Evolutionary conservation across 2,797 vertebrate species (phyloP).

Genomic region (Artibeus jamaicensis): DNA sequence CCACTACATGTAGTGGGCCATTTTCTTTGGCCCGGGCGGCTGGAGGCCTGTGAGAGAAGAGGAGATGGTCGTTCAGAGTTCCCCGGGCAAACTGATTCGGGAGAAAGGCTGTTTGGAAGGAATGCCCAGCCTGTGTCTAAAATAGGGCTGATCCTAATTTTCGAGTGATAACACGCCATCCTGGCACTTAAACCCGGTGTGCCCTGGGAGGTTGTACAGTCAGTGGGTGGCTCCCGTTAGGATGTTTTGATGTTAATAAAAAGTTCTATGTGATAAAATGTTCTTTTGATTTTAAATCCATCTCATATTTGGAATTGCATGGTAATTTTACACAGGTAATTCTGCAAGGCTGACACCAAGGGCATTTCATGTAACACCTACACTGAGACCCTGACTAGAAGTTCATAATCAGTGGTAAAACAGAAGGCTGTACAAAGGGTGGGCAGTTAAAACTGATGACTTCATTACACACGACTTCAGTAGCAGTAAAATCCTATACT

Average conservation of each 20-base stretch:
- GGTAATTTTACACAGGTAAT: not conserved
- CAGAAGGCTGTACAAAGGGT: not conserved
- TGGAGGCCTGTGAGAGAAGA: not conserved
- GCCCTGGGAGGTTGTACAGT: not conserved
- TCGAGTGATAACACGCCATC: not conserved
- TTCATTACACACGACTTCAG: not conserved
- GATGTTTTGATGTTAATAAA: not conserved
- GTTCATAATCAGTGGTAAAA: not conserved
- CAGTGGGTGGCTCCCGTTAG: not conserved
- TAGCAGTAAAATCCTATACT: not conserved
- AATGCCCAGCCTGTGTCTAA: not conserved
- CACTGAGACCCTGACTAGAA: not conserved
- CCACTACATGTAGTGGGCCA: no score
- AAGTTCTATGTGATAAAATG: not conserved
- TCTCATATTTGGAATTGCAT: constrained; percentile 20
- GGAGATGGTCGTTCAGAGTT: not conserved
- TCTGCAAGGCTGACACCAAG: not conserved
- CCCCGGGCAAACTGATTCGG: not conserved
- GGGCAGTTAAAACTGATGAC: not conserved
- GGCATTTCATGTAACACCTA: not conserved
- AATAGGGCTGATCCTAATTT: not conserved
- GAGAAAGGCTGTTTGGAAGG: not conserved
- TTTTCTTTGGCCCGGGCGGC: not conserved
- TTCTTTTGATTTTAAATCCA: constrained; percentile 41
- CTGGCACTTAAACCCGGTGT: not conserved